Evolutionary conservation across 2,888 invertebrate species (phyloP).

Genomic region (Catocala fraxini): DNA sequence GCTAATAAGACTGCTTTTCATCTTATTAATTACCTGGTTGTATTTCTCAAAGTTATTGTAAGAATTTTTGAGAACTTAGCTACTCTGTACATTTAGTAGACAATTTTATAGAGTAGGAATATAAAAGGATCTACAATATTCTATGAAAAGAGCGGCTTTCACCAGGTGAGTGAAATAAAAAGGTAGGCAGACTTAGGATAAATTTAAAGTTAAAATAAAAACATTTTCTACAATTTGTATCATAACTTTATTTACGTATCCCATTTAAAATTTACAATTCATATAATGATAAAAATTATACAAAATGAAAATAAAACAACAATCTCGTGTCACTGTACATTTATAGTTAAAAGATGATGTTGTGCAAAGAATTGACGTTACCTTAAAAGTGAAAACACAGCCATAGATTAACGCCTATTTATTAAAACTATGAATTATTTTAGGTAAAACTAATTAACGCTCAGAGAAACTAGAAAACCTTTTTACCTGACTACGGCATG

Average conservation of each 20-base stretch:
- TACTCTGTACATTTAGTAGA: too few relatives aligned
- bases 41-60: too few relatives aligned
- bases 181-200: not conserved
- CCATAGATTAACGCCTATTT: constrained; percentile 82
- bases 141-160: too few relatives aligned
- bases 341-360: constrained; percentile 79
- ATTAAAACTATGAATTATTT: constrained; percentile 49
- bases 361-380: constrained; percentile 87
- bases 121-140: too few relatives aligned
- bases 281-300: constrained; percentile 63
- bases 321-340: constrained; percentile 77
- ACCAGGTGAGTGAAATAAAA: too few relatives aligned
- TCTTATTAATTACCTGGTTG: too few relatives aligned
- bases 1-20: too few relatives aligned
- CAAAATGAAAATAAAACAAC: constrained; percentile 64
- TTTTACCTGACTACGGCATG: constrained; percentile 9
- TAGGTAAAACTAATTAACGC: constrained; percentile 62
- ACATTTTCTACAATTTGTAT: constrained; percentile 48
- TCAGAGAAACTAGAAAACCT: constrained; percentile 53
- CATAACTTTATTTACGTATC: constrained; percentile 83
- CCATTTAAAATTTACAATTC: constrained; percentile 79
- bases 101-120: too few relatives aligned
- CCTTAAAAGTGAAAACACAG: constrained; percentile 85
- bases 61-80: too few relatives aligned
- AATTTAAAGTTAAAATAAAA: constrained; percentile 1